Evolutionary conservation across 92 coral and sea anemone species (phyloP).

Genomic region (Palythoa caribaeorum): DNA sequence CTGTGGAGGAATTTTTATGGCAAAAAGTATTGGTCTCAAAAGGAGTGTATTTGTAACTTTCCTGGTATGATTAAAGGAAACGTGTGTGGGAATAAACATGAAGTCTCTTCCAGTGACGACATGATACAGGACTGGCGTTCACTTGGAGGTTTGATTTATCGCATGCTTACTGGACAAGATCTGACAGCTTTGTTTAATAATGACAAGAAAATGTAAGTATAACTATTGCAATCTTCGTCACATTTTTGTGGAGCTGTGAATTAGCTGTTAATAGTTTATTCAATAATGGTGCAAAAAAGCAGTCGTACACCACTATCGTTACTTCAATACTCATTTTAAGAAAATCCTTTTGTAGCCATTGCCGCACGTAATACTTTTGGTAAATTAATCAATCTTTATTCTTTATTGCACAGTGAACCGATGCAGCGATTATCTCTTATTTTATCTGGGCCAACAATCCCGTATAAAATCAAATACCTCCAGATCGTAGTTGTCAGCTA

Average conservation of each 20-base stretch:
- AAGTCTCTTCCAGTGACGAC: neutral
- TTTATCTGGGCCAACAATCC: neutral
- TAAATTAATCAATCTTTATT: neutral
- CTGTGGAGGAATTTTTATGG: constrained; percentile 92
- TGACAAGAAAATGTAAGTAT: constrained; percentile 14
- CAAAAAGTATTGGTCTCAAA: constrained; percentile 82
- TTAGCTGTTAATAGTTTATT: constrained; percentile 16
- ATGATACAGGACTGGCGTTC: constrained; percentile 63
- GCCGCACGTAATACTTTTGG: neutral
- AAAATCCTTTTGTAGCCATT: neutral
- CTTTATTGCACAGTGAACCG: neutral
- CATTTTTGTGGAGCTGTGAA: constrained; percentile 27
- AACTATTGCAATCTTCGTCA: neutral
- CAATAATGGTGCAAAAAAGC: neutral
- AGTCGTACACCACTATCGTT: neutral
- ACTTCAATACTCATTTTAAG: neutral
- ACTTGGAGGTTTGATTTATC: constrained; percentile 52
- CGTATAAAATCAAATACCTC: neutral
- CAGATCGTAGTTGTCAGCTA: neutral
- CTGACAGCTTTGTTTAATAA: neutral
- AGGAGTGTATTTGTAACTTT: constrained; percentile 82
- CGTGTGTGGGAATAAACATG: constrained; percentile 68
- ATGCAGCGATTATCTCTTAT: neutral
- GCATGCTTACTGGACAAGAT: constrained; percentile 58
- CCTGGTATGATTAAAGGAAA: constrained; percentile 66